Percentiles rank a stretch among this genome's conserved stretches.
Conservation (phyloP, 2,113 vertebrate genomes). For the Dissostichus mawsoni region DNA sequence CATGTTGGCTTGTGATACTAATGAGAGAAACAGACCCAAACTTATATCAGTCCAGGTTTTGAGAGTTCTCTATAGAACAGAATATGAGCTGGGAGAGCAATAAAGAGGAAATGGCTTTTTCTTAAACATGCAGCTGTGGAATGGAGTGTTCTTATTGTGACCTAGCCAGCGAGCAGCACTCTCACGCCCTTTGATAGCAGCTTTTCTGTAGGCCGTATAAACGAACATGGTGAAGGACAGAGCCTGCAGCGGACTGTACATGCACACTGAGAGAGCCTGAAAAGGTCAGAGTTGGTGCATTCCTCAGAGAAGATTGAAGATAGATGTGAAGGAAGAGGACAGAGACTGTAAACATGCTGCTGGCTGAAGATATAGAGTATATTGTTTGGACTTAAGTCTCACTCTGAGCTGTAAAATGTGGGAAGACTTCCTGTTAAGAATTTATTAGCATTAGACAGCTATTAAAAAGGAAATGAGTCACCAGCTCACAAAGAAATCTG, state of each 20-base stretch:
- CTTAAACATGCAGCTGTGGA: slow-evolving; percentile 64
- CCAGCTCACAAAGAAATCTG: neutral
- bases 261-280: slow-evolving; percentile 40
- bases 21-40: slow-evolving; percentile 37
- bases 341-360: slow-evolving; percentile 54
- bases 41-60: slow-evolving; percentile 39
- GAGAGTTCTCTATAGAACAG: slow-evolving; percentile 25
- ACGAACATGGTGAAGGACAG: slow-evolving; percentile 55
- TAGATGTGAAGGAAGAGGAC: slow-evolving; percentile 54
- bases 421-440: neutral
- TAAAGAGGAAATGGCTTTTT: slow-evolving; percentile 52
- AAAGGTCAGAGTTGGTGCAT: slow-evolving; percentile 69
- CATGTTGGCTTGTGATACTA: slow-evolving; percentile 19
- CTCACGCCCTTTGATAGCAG: slow-evolving; percentile 72
- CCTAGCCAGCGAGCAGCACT: slow-evolving; percentile 57
- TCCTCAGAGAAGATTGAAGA: slow-evolving; percentile 63
- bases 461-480: neutral
- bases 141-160: slow-evolving; percentile 54
- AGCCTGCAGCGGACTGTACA: slow-evolving; percentile 46
- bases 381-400: slow-evolving; percentile 1
- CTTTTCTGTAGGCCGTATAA: slow-evolving; percentile 44
- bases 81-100: slow-evolving; percentile 21
- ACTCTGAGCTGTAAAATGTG: slow-evolving; percentile 23
- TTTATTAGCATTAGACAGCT: neutral
- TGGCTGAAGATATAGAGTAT: slow-evolving; percentile 13